phyloP scores from a whole-genome alignment of 2,797 vertebrate genomes.

The Epinephelus coioides region DNA sequence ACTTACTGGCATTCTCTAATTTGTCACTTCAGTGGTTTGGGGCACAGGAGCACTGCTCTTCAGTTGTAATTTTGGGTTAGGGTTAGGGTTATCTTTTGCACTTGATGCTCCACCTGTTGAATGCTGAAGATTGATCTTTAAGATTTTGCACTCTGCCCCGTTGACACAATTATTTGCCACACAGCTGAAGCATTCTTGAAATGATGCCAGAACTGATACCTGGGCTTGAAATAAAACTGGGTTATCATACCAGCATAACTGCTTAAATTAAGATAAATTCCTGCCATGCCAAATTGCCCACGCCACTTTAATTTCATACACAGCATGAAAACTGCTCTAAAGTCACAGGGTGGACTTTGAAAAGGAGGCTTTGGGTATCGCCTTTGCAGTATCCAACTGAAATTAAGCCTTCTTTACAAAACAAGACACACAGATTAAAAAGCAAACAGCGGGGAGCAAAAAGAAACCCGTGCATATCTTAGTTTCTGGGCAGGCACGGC shows the following conservation, averaged over 20 bases:
- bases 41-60: neutral
- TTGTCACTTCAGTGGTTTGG: neutral
- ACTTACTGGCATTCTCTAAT: neutral
- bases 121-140: neutral
- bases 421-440: constrained; percentile 61
- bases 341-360: constrained; percentile 40
- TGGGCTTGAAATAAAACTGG: neutral
- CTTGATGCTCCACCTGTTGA: constrained; percentile 13
- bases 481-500: constrained; percentile 6
- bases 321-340: constrained; percentile 28
- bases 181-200: neutral
- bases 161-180: neutral
- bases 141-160: neutral
- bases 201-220: neutral
- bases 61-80: neutral
- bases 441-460: constrained; percentile 20
- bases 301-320: constrained; percentile 42
- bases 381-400: constrained; percentile 31
- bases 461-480: constrained; percentile 30
- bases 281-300: constrained; percentile 5
- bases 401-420: constrained; percentile 63
- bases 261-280: constrained; percentile 42
- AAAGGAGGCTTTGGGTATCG: constrained; percentile 7
- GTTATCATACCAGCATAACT: neutral
- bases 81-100: too few species aligned